A percentile compares a stretch with the other conserved stretches of the same genome.
Evolutionary conservation across 2,113 vertebrate genomes (phyloP).

Genomic region (Microcebus murinus): DNA sequence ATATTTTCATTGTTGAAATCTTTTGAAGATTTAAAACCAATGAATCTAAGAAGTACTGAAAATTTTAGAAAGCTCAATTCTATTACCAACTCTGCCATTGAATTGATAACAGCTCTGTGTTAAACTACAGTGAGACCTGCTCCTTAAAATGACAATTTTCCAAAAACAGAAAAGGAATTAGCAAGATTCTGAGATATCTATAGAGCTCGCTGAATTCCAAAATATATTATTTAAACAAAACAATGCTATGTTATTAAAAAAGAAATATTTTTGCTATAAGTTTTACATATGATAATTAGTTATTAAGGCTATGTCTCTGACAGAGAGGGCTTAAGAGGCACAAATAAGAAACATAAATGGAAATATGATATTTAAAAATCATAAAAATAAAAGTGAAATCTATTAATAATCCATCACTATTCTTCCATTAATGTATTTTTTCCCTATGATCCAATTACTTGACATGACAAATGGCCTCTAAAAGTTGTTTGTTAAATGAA

Average conservation of each 20-base stretch:
- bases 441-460: not conserved
- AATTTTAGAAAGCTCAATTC: not conserved
- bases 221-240: not conserved
- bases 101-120: not conserved
- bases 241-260: not conserved
- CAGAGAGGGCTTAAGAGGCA: not conserved
- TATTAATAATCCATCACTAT: not conserved
- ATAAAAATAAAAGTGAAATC: not conserved
- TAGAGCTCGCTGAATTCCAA: not conserved
- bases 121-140: not conserved
- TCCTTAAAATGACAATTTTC: conserved; percentile 23
- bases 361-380: not conserved
- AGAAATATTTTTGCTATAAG: not conserved
- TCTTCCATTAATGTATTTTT: not conserved
- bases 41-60: not conserved
- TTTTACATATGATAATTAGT: not conserved
- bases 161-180: not conserved
- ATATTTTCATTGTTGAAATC: not conserved
- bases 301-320: not conserved
- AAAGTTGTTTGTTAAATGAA: not conserved
- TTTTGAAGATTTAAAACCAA: not conserved
- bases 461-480: not conserved
- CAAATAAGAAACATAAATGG: not conserved
- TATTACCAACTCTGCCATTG: not conserved
- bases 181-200: not conserved